Evolutionary conservation across 2,888 invertebrate genomes (phyloP).

Genomic region (Pseudanteris insignis): DNA sequence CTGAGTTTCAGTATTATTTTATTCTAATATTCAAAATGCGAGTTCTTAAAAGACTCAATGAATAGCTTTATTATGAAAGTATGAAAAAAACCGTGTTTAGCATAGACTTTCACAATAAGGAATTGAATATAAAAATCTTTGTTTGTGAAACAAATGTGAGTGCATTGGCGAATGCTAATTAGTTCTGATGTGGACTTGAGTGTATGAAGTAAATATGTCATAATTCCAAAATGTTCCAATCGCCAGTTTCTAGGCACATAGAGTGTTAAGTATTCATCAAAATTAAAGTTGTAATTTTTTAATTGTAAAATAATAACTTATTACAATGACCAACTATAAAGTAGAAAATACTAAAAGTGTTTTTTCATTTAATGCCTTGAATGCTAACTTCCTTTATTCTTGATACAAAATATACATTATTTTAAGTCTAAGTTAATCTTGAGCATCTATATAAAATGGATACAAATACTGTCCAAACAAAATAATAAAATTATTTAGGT

Average conservation of each 20-base stretch:
- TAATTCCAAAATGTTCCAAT: constrained; percentile 30
- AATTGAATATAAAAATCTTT: constrained; percentile 26
- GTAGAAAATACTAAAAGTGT: constrained; percentile 12
- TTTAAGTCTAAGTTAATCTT: background rate
- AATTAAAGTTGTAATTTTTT: constrained; percentile 33
- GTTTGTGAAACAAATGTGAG: constrained; percentile 14
- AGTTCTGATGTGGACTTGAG: constrained; percentile 16
- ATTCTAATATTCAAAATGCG: too few relatives aligned
- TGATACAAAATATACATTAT: background rate
- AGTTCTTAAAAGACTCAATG: too few relatives aligned
- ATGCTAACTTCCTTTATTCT: background rate
- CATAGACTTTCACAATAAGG: constrained; percentile 23
- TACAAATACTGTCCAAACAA: constrained; percentile 9
- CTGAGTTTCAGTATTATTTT: too few relatives aligned
- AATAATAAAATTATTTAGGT: constrained; percentile 4
- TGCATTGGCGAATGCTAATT: constrained; percentile 21
- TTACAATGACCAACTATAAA: constrained; percentile 30
- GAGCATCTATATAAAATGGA: background rate
- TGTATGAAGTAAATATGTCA: constrained; percentile 18
- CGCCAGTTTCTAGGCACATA: constrained; percentile 34
- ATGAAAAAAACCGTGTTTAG: too few relatives aligned
- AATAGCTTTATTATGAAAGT: too few relatives aligned
- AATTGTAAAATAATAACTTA: constrained; percentile 42
- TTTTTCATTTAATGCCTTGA: constrained; percentile 1
- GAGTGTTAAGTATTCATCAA: constrained; percentile 28